Base-by-base conservation (phyloP, 2,888 invertebrate species). In the Tipula unca region DNA sequence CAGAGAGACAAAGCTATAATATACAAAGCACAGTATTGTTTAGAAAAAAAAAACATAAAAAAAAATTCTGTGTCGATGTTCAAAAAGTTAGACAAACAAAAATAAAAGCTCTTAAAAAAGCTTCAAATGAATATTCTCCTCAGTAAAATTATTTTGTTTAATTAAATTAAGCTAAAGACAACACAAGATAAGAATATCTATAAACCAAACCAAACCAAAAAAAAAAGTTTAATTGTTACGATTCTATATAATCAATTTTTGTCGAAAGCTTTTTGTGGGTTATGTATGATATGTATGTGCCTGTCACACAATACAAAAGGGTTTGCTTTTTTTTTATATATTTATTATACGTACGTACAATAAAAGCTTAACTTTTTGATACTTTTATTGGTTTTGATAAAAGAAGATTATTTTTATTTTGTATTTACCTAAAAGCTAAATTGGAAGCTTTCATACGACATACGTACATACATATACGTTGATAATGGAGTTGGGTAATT, bases 151-250 rank as follows among this genome's bases (percentile, higher is more conserved):
- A 39, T 39, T 69, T 69, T 69, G 69, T 69, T 69, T 69, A 69
- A 69, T 69, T 69, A 69, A 69, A 69, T 69, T 69, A 69, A 69
- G 69, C 69, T 69, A 69, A 25, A 69, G 69, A 69, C 69, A 69
- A 69, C 69, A 69, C 69, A 69, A 69, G 69, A 69, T 69, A 69
- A 69, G 69, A 69, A 69, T 69, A 69, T 69, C 69, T 69, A 69
- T 69, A 69, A 69, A 69, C 25, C 69, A 69, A 20, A 69, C 14
- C 6, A 69, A 69, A 69, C 25, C 69, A 69, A 20, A 69, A 69
- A 69, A 69, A n/a, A 48, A 48, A 48, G 5, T 25, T 69, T 69
- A 69, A 69, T 69, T 69, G 69, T 69, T 25, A 69, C 69, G 25
- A 69, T 69, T 69, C 69, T 10, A 25, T 69, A 69, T 69, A 69